Base-by-base conservation (phyloP, 2,797 vertebrate species). In the Parambassis ranga region DNA sequence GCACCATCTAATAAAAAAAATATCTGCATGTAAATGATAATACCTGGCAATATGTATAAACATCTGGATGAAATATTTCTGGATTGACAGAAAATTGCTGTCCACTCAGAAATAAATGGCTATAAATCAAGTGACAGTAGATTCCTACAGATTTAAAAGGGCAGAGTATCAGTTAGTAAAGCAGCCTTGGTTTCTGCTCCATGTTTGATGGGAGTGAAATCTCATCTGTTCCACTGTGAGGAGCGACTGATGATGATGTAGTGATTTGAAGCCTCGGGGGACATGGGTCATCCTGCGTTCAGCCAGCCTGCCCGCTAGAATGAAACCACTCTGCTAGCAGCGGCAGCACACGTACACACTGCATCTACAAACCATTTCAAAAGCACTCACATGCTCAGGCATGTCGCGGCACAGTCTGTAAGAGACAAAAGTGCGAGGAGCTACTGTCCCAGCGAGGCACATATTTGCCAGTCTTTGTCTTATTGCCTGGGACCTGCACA, bases 241-340 rank as follows among this genome's bases (percentile, higher is more conserved):
- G 71, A 86, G 82, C 84, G 67, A 84, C 90, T 89, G 90, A 92
- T 91, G 84, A 91, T 91, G 90, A 92, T 90, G 85, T 86, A 91
- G 89, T 87, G 89, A 91, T 91, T 71, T 79, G 66, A 65, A 82
- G 84, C 90, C 90, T 86, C 82, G 1, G 75, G 90, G 89, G 91
- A 92, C 87, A 91, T 77, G 88, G 91, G 90, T 90, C 89, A 92
- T 88, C 67, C 78, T 65, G 84, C 83, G 87, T 91, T 91, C 88
- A 89, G 85, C 77, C 81, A 82, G 84, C 77, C 41, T 73, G 74
- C 73, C 75, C 71, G 23, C 75, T 57, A 66, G 66, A 81, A 73
- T 11, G 41, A 68, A 51, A 79, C 69, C 74, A 32, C 73, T 79
- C 63, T 55, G 53, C 61, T 72, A 68, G 71, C 73, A 65, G 82